A percentile compares a stretch with the other conserved stretches of the same genome.
These are phyloP conservation scores for Campoplex nolae DNA, from an alignment of 2,888 invertebrate species.

Conservation along the genomic window DNA sequence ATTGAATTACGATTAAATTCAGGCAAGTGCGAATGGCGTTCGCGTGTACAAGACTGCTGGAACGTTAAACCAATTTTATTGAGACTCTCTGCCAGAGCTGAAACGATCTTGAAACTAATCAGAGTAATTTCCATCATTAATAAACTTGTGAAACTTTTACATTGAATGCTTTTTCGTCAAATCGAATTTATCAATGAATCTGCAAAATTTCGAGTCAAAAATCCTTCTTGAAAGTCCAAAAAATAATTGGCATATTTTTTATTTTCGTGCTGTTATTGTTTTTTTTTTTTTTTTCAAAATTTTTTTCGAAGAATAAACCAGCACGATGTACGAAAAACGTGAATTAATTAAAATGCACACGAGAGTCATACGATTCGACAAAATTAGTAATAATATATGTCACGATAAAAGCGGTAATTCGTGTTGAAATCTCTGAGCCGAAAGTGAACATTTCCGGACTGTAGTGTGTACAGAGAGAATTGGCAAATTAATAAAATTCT, in stretches of 20 bases:
- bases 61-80: slow-evolving; percentile 72
- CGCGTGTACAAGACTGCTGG: slow-evolving; percentile 58
- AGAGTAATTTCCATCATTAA: neutral
- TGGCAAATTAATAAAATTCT: slow-evolving; percentile 23
- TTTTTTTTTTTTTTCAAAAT: neutral
- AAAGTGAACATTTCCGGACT: slow-evolving; percentile 11
- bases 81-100: slow-evolving; percentile 47
- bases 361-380: slow-evolving; percentile 1
- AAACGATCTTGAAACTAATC: neutral
- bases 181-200: neutral
- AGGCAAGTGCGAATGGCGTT: slow-evolving; percentile 60
- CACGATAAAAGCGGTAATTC: neutral
- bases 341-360: neutral
- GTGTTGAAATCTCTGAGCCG: neutral
- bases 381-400: neutral
- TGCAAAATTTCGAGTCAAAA: neutral
- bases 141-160: neutral
- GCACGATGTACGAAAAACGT: neutral
- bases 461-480: neutral
- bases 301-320: neutral
- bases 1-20: slow-evolving; percentile 72
- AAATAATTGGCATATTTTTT: neutral
- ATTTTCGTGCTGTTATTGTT: neutral
- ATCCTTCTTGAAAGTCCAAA: neutral
- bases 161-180: neutral